Percentiles rank a stretch among this genome's conserved stretches.
These are phyloP conservation scores for Drosophila subpulchrella DNA, from an alignment of 1,140 invertebrate species.

Conservation along the genomic window DNA sequence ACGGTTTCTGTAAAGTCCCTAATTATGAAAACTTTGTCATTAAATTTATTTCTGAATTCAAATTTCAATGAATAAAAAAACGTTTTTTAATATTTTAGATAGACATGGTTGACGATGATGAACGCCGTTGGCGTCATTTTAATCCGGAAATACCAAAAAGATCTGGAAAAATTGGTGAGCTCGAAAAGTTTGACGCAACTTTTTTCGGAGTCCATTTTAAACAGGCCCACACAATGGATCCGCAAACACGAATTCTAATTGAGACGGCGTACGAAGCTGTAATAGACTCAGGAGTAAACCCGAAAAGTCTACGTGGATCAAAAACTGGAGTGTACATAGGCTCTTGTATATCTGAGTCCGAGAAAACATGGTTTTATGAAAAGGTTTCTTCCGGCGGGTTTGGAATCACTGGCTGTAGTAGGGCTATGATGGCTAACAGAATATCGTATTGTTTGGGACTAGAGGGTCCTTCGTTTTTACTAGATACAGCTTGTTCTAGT, in stretches of 20 bases:
- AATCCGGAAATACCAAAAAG: conserved; percentile 89
- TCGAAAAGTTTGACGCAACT: conserved; percentile 86
- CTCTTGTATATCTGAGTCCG: conserved; percentile 90
- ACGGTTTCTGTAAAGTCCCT: no score
- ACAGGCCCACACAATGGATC: conserved; percentile 86
- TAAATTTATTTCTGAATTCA: no score
- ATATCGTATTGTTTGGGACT: conserved; percentile 91
- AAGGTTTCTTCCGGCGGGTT: conserved; percentile 87
- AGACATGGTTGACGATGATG: conserved; percentile 92
- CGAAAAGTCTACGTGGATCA: conserved; percentile 87
- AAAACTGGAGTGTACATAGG: conserved; percentile 93
- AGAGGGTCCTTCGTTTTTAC: conserved; percentile 91
- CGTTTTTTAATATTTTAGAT: conserved; percentile 47
- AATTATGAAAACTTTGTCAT: no score
- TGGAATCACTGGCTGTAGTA: conserved; percentile 91
- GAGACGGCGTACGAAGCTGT: conserved; percentile 85
- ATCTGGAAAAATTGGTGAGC: conserved; percentile 88
- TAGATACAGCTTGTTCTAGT: conserved; percentile 96
- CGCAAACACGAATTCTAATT: conserved; percentile 85
- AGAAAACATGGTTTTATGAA: conserved; percentile 89
- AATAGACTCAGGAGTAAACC: conserved; percentile 83
- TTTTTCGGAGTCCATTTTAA: conserved; percentile 87
- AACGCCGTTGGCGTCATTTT: conserved; percentile 89
- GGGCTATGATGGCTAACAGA: conserved; percentile 96
- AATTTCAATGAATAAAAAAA: not conserved